Percentiles rank a stretch among this genome's conserved stretches.
phyloP scores from a whole-genome alignment of 2,113 vertebrate species.

The Circaetus gallicus region DNA sequence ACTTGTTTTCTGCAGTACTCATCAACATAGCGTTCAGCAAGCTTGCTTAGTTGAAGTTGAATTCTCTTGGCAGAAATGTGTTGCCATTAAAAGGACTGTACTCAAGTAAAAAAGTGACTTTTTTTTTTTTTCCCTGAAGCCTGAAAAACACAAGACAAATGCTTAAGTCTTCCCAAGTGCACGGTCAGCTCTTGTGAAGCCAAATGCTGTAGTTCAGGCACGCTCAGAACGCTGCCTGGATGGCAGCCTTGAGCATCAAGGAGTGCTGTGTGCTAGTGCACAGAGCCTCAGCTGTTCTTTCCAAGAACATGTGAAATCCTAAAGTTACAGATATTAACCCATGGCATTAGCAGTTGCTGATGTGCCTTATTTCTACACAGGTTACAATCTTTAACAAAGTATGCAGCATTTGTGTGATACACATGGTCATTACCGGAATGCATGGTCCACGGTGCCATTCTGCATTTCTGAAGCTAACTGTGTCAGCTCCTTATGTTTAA shows the following conservation, averaged over 20 bases:
- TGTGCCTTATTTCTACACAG: neutral
- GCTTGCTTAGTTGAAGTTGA: neutral
- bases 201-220: neutral
- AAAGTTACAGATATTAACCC: neutral
- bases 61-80: neutral
- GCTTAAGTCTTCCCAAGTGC: neutral
- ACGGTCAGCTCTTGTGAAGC: neutral
- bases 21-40: neutral
- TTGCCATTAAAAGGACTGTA: neutral
- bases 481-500: neutral
- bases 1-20: neutral
- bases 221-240: neutral
- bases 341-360: neutral
- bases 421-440: fast-evolving
- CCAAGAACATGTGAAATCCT: neutral
- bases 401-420: neutral
- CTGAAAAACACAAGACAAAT: neutral
- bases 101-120: neutral
- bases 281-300: neutral
- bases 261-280: neutral
- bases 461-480: neutral
- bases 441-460: fast-evolving
- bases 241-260: neutral
- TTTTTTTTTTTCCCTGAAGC: neutral
- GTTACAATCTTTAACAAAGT: neutral